Base-by-base conservation (phyloP, 2,113 vertebrate genomes). In the Plecturocebus donacophilus region DNA sequence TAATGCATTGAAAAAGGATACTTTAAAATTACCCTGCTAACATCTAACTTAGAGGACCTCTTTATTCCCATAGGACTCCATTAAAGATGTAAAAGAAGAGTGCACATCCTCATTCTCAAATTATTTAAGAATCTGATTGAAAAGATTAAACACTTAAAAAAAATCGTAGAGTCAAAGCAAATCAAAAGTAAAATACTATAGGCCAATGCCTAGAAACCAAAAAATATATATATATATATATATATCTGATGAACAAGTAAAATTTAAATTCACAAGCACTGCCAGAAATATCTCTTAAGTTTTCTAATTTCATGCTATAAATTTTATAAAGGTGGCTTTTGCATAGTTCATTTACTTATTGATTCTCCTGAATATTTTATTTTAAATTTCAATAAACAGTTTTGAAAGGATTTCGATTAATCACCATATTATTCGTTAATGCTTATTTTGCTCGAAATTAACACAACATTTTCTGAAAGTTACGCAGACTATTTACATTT, bases 31-130 rank as follows among this genome's bases (percentile, higher is more conserved):
- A 58, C 21, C 25, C 0, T 32, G n/a, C 2, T 47, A 70, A 6
- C 17, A 20, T 45, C 20, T n/a, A 47, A 6, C 11, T 0, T 6
- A 8, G 5, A 54, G 1, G 21, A 19, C 6, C 1, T 81, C 3
- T 19, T 32, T 32, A 4, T 12, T 40, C 25, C 8, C 6, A 5
- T 80, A 40, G 5, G 5, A 1, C 23, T 83, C 23, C 0, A 4
- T 3, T 10, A 7, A 13, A 40, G 27, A 68, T 4, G 16, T 2
- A 21, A 80, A 40, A 3, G 8, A 40, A 3, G 8, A 91, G 6
- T 27, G 82, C 5, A 66, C 0, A 25, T 35, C 5, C 20, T 70
- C 14, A 12, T 49, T 71, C 38, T 95, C 23, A 82, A 52, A 30
- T 17, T 76, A 73, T 12, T 82, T 79, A 73, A 35, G 81, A 82